phyloP scores from a whole-genome alignment of 2,797 vertebrate genomes.

The Acanthis flammea region DNA sequence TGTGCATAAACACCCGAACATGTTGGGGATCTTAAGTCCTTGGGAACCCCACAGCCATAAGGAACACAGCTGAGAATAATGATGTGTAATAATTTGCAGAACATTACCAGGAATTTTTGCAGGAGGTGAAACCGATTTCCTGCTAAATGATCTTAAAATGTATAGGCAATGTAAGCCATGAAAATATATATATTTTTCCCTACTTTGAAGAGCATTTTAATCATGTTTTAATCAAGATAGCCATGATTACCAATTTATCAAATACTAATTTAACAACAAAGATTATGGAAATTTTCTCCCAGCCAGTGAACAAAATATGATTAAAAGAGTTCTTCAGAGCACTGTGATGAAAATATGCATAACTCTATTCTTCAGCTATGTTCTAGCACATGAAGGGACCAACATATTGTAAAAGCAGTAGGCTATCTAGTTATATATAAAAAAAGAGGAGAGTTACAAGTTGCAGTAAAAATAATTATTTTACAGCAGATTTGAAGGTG shows the following conservation, averaged over 20 bases:
- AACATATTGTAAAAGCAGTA: conserved; percentile 53
- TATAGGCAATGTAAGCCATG: conserved; percentile 9
- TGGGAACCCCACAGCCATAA: neutral
- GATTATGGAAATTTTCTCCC: conserved; percentile 67
- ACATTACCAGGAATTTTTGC: neutral
- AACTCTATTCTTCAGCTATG: conserved; percentile 34
- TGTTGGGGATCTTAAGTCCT: neutral
- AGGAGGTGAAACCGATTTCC: neutral
- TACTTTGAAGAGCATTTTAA: conserved; percentile 54
- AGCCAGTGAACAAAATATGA: conserved; percentile 49
- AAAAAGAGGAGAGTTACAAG: neutral
- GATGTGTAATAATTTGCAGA: neutral
- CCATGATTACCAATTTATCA: conserved; percentile 63
- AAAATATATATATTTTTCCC: conserved; percentile 25
- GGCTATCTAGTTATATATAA: neutral
- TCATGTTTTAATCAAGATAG: conserved; percentile 68
- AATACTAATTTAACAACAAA: conserved; percentile 70
- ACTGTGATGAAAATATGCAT: conserved; percentile 55
- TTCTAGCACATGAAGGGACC: conserved; percentile 30
- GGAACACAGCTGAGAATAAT: neutral
- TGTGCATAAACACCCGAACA: neutral
- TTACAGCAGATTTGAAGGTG: neutral
- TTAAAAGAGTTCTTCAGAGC: conserved; percentile 63
- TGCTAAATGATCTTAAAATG: conserved; percentile 36
- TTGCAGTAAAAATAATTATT: conserved; percentile 13